Percentiles rank a stretch among this genome's conserved stretches.
phyloP scores from a whole-genome alignment of 2,113 vertebrate species.

The Rhineura floridana region DNA sequence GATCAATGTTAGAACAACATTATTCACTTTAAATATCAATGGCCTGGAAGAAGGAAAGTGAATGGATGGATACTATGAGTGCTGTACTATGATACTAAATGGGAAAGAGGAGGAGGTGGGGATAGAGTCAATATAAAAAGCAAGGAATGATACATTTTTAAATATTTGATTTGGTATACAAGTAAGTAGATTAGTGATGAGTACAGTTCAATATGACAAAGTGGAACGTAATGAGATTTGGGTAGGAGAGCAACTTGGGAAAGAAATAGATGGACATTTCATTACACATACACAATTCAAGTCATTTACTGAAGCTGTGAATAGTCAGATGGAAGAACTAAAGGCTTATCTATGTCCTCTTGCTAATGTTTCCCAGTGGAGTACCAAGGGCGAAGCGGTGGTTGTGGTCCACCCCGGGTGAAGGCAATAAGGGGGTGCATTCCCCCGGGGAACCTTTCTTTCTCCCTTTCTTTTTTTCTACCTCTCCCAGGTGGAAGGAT shows the following conservation, averaged over 20 bases:
- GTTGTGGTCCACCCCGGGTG: no score
- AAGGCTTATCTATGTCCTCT: neutral
- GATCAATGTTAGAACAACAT: slow-evolving; percentile 71
- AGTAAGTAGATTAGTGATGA: neutral
- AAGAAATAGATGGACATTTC: fast-evolving
- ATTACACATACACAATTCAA: neutral
- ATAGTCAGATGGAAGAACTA: neutral
- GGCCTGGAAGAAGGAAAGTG: slow-evolving; percentile 59
- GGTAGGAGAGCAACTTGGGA: fast-evolving
- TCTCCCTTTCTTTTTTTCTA: no score
- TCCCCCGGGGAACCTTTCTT: no score
- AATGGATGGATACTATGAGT: slow-evolving; percentile 17
- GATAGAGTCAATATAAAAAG: neutral
- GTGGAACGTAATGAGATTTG: neutral
- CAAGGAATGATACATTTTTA: neutral
- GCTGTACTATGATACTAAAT: slow-evolving; percentile 9
- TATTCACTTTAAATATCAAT: slow-evolving; percentile 68
- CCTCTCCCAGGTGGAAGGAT: no score
- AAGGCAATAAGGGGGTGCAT: no score
- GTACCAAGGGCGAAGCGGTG: no score
- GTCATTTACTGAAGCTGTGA: neutral
- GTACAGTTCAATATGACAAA: slow-evolving; percentile 21
- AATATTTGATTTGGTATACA: neutral
- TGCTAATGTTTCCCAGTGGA: neutral
- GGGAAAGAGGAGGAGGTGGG: neutral